These are phyloP conservation scores for Arbacia lixula DNA, from an alignment of 53 echinoderm and acorn worm species.

Conservation along the genomic window DNA sequence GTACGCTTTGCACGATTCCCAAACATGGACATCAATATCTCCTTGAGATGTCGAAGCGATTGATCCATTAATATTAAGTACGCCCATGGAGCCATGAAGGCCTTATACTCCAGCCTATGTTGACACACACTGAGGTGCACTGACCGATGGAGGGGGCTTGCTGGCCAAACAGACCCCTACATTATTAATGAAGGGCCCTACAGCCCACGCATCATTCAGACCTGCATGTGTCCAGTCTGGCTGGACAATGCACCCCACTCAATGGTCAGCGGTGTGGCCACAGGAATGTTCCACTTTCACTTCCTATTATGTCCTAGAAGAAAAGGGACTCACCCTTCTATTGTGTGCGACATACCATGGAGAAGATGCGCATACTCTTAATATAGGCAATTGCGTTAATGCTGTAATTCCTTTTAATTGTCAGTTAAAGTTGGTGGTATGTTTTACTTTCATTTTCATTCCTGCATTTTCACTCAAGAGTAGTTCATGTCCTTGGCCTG, in stretches of 20 bases:
- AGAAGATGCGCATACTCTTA: too few relatives aligned
- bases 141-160: conserved; percentile 1
- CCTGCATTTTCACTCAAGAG: too few relatives aligned
- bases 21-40: background rate
- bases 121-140: conserved; percentile 16
- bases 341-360: too few relatives aligned
- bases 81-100: too few relatives aligned
- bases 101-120: too few relatives aligned
- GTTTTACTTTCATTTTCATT: too few relatives aligned
- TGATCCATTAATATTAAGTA: conserved; percentile 1
- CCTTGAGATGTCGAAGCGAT: conserved; percentile 28
- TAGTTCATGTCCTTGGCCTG: too few relatives aligned
- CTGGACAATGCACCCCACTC: conserved; percentile 8
- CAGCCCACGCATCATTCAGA: background rate
- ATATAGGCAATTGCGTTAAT: too few relatives aligned
- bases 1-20: too few relatives aligned
- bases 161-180: conserved; percentile 8
- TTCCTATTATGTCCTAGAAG: background rate
- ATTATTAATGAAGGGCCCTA: conserved; percentile 35
- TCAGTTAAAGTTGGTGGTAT: too few relatives aligned
- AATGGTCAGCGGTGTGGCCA: conserved; percentile 11
- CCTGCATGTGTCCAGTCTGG: background rate
- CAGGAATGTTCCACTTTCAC: conserved; percentile 35
- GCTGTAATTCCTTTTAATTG: too few relatives aligned
- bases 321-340: too few relatives aligned